Evolutionary conservation across 2,888 invertebrate genomes (phyloP).

Genomic region (Cerastis leucographa): DNA sequence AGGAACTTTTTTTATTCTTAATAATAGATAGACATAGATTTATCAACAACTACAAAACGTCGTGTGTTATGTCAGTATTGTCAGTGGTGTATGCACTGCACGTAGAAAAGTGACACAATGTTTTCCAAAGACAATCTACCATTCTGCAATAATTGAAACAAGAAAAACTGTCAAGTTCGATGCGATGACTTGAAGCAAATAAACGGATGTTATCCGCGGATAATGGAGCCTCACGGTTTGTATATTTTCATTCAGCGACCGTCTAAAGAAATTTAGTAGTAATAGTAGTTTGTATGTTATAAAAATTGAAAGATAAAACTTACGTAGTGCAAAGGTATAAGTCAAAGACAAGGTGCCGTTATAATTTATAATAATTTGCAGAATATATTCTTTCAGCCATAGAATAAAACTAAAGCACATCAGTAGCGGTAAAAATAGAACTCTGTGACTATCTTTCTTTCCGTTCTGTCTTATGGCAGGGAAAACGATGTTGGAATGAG

Average conservation of each 20-base stretch:
- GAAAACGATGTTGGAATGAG: too few relatives aligned
- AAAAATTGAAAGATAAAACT: too few relatives aligned
- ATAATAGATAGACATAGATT: constrained; percentile 27
- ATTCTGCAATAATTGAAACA: constrained; percentile 39
- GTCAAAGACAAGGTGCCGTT: too few relatives aligned
- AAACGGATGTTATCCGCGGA: neutral
- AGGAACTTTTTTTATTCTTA: constrained; percentile 36
- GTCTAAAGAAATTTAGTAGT: neutral
- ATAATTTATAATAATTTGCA: too few relatives aligned
- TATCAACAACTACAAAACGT: constrained; percentile 41
- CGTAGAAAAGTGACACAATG: constrained; percentile 25
- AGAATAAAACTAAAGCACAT: too few relatives aligned
- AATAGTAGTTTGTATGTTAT: too few relatives aligned
- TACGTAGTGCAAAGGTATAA: too few relatives aligned
- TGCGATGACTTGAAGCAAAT: neutral
- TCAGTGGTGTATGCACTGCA: neutral
- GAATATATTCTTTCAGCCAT: too few relatives aligned
- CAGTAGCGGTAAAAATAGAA: too few relatives aligned
- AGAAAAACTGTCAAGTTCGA: neutral
- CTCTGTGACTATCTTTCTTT: too few relatives aligned
- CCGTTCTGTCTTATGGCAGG: too few relatives aligned
- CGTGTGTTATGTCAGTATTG: neutral
- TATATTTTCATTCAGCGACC: neutral
- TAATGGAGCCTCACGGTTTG: neutral
- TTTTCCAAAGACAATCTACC: constrained; percentile 17